Percentiles rank a stretch among this genome's conserved stretches.
phyloP scores from a whole-genome alignment of 2,113 vertebrate species.

The Hystrix cristata region DNA sequence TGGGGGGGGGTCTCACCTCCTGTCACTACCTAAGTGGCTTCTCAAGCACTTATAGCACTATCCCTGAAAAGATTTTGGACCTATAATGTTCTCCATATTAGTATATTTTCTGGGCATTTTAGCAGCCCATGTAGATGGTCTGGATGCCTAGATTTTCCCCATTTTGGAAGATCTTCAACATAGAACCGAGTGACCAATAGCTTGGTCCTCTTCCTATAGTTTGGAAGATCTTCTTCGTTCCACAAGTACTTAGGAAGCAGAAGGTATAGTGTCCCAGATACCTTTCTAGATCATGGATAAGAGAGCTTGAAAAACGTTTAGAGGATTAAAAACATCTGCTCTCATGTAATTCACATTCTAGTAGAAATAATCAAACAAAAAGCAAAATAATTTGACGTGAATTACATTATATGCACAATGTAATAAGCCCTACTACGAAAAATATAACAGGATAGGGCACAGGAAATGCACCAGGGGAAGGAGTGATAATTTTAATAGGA shows the following conservation, averaged over 20 bases:
- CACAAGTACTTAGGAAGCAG: neutral
- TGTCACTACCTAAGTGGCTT: neutral
- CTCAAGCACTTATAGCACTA: neutral
- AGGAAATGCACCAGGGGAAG: neutral
- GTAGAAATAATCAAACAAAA: neutral
- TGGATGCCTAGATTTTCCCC: neutral
- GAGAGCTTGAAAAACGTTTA: neutral
- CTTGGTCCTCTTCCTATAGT: neutral
- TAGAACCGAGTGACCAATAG: neutral
- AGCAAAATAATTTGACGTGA: neutral
- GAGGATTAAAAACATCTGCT: neutral
- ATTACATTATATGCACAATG: neutral
- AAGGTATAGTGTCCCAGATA: neutral
- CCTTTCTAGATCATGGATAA: neutral
- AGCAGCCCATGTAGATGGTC: neutral
- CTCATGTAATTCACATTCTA: neutral
- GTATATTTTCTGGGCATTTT: neutral
- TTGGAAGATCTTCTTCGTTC: neutral
- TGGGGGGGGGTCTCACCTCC: neutral
- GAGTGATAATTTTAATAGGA: neutral
- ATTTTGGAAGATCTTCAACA: neutral
- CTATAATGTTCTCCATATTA: neutral
- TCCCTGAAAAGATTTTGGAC: neutral
- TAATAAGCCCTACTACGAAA: constrained; percentile 3
- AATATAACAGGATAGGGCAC: neutral